A percentile compares a stretch with the other conserved stretches of the same genome.
phyloP scores from a whole-genome alignment of 2,888 invertebrate species.

The Chydorus sphaericus region DNA sequence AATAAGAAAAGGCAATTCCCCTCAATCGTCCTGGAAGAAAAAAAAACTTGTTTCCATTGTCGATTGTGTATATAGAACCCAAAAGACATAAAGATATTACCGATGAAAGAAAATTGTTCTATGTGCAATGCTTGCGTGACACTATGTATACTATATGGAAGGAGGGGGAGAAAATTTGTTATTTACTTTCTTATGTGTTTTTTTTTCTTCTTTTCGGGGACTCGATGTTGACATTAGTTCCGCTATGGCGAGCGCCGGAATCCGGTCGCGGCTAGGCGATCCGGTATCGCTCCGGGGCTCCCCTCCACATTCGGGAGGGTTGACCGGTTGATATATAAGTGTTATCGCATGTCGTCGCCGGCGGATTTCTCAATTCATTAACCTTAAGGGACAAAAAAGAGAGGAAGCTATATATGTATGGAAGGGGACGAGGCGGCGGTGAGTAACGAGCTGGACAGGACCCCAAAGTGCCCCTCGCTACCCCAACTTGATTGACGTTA shows the following conservation, averaged over 20 bases:
- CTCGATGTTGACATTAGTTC: neutral
- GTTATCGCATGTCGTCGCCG: neutral
- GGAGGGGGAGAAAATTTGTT: no score
- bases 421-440: neutral
- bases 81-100: neutral
- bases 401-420: neutral
- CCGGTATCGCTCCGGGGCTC: no score
- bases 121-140: neutral
- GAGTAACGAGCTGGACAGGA: neutral
- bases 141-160: no score
- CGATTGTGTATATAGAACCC: neutral
- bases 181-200: no score
- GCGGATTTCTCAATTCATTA: constrained; percentile 3
- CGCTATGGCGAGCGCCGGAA: neutral
- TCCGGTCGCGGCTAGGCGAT: no score
- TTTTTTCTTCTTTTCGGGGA: no score
- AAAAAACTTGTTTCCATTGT: neutral
- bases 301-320: no score
- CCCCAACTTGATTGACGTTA: neutral
- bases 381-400: neutral
- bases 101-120: no score
- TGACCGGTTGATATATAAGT: no score
- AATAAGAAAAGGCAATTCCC: neutral
- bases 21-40: neutral
- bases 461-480: neutral